These are phyloP conservation scores for Heliocidaris tuberculata DNA, from an alignment of 35 echinoderm and acorn worm species.

Conservation along the genomic window DNA sequence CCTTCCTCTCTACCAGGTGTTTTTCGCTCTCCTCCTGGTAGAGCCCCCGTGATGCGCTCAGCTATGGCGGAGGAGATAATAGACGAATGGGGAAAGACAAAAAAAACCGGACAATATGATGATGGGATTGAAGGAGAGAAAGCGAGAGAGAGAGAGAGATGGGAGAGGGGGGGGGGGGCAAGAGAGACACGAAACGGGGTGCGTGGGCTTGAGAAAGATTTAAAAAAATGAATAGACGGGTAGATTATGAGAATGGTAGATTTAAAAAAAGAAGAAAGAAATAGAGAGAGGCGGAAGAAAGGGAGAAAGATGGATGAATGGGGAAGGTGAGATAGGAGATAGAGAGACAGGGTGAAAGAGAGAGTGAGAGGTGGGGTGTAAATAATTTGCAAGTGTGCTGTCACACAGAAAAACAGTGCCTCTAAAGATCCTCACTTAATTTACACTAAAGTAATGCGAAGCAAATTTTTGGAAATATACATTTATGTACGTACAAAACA, in stretches of 20 bases:
- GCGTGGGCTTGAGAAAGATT: not conserved
- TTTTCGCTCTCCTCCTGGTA: slow-evolving; percentile 5
- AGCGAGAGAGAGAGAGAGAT: not conserved
- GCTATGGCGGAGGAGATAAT: not conserved
- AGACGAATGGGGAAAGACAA: not conserved
- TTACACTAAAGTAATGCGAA: too few species aligned
- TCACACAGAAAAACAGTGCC: too few species aligned
- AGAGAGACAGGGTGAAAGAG: not conserved
- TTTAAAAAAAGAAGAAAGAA: not conserved
- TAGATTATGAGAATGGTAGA: not conserved
- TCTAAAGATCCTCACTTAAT: too few species aligned
- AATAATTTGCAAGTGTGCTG: too few species aligned
- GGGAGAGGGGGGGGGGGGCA: not conserved
- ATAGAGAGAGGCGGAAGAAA: not conserved
- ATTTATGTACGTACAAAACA: not conserved
- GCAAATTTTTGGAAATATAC: too few species aligned
- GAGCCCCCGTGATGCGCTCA: not conserved
- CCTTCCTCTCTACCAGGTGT: not conserved
- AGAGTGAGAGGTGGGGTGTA: not conserved
- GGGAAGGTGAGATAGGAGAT: not conserved
- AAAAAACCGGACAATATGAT: not conserved
- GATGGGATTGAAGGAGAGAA: not conserved
- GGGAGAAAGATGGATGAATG: not conserved
- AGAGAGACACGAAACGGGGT: not conserved
- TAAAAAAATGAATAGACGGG: not conserved